phyloP scores from a whole-genome alignment of 2,797 vertebrate species.

The Bryconaethiops microstoma region DNA sequence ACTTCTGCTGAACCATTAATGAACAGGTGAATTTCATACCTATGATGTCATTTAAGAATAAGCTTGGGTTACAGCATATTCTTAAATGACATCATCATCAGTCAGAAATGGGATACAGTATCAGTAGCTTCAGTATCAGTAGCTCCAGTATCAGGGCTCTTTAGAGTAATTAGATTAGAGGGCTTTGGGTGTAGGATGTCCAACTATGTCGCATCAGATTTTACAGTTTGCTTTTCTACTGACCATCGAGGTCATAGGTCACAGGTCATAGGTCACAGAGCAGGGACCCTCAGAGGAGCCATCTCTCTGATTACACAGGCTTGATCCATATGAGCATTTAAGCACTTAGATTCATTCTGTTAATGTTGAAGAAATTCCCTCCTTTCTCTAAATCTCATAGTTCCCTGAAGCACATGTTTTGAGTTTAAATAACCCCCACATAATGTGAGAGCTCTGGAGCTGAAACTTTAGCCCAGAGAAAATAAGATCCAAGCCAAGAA shows the following conservation, averaged over 20 bases:
- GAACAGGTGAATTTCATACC: slow-evolving; percentile 21
- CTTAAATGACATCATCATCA: too few species aligned
- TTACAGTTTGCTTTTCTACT: slow-evolving; percentile 36
- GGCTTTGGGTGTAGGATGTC: slow-evolving; percentile 27
- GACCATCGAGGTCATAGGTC: slow-evolving; percentile 57
- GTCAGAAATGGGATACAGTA: too few species aligned
- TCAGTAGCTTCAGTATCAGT: too few species aligned
- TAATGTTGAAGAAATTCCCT: neutral
- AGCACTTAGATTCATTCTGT: slow-evolving; percentile 37
- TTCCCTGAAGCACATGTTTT: too few species aligned
- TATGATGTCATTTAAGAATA: too few species aligned
- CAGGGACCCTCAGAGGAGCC: slow-evolving; percentile 36
- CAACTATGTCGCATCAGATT: slow-evolving; percentile 53
- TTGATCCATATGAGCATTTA: slow-evolving; percentile 42
- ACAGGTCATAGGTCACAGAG: slow-evolving; percentile 59
- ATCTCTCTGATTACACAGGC: slow-evolving; percentile 38
- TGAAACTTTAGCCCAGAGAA: too few species aligned
- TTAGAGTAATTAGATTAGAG: slow-evolving; percentile 23
- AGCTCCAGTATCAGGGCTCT: neutral
- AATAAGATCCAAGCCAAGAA: too few species aligned
- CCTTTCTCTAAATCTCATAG: neutral
- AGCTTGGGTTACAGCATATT: too few species aligned
- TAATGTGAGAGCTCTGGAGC: too few species aligned
- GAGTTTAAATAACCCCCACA: too few species aligned
- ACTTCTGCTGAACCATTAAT: slow-evolving; percentile 29